Evolutionary conservation across 1,140 invertebrate genomes (phyloP).

Genomic region (Heliconius eleuchia): DNA sequence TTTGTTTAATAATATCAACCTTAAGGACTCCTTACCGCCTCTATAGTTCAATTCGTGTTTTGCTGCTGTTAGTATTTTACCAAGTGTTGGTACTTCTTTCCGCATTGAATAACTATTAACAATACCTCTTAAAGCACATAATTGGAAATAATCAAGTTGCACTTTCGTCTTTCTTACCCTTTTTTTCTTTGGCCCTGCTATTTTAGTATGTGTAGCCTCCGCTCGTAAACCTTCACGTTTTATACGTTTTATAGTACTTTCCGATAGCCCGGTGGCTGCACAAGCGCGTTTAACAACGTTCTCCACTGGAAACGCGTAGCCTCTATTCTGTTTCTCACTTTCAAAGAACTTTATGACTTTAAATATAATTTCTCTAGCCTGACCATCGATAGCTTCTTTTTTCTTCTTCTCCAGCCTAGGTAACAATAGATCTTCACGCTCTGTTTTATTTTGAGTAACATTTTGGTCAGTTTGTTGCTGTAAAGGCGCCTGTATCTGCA

Average conservation of each 20-base stretch:
- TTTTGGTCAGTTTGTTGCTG: constrained; percentile 43
- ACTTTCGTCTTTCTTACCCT: constrained; percentile 72
- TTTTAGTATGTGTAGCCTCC: constrained; percentile 73
- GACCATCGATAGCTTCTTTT: constrained; percentile 72
- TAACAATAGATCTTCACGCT: background rate
- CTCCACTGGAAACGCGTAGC: constrained; percentile 73
- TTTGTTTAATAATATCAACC: constrained; percentile 74
- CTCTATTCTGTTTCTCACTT: constrained; percentile 74
- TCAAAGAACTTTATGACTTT: constrained; percentile 77
- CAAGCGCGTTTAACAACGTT: constrained; percentile 74
- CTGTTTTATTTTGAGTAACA: constrained; percentile 36
- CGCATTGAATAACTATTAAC: constrained; percentile 67
- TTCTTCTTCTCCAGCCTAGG: constrained; percentile 60
- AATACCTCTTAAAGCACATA: constrained; percentile 68
- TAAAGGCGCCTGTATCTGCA: constrained; percentile 24
- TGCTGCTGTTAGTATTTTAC: constrained; percentile 69
- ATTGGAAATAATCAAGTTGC: constrained; percentile 72
- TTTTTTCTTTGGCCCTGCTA: constrained; percentile 74
- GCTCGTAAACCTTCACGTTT: constrained; percentile 70
- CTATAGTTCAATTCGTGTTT: constrained; percentile 70
- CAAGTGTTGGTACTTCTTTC: constrained; percentile 72
- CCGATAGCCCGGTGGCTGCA: constrained; percentile 70
- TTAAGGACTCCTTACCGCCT: constrained; percentile 70
- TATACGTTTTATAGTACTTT: constrained; percentile 74
- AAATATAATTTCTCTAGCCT: constrained; percentile 72